Evolutionary conservation across 2,797 vertebrate genomes (phyloP), one percentile per base, ranked within the genome.

Genomic region (Myotis findleyi): DNA sequence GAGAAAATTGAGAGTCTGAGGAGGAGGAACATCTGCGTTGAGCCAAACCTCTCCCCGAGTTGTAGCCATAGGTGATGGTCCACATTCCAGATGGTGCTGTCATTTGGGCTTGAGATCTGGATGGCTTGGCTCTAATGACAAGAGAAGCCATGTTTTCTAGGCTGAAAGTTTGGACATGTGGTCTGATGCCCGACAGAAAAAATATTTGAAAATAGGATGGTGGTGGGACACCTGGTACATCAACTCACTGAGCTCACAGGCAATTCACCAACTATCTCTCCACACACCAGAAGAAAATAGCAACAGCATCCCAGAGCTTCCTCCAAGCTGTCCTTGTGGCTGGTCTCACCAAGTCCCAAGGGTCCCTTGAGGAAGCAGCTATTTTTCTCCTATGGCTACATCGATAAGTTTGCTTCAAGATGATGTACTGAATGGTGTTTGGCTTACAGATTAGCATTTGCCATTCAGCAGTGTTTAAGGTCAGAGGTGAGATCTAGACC

Each of bases 321-420:
- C 33, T 7, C 27, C 6, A 23, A 14, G 6, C 16, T n/a, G 33
- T 16, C 12, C 44, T 10, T 10, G 23, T 30, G 23, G 20, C 18
- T 55, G 53, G 11, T 64, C 21, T 73, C 27, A 62, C 41, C 33
- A 81, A 86, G 53, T 4, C 36, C 55, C 41, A 4, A 36, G 30
- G 33, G 36, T 9, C 10, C 47, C 47, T 80, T 27, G 44, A 85
- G 59, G 5, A 85, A 72, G 41, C 51, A 87, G 41, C 47, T 72
- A 36, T n/a, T 62, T 83, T 69, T 85, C 73, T 51, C 13, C 47
- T n/a, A 11, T 81, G n/a, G 77, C 85, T 66, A 59, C 3, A 33
- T 33, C 73, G 38, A 41, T 36, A 77, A 57, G 38, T 77, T 93
- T 95, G 69, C 12, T 83, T 49, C 55, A 89, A 27, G 84, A 87